A percentile compares a stretch with the other conserved stretches of the same genome.
These are phyloP conservation scores for Sterrhoptilus dennistouni DNA, from an alignment of 2,113 vertebrate genomes.

Conservation along the genomic window DNA sequence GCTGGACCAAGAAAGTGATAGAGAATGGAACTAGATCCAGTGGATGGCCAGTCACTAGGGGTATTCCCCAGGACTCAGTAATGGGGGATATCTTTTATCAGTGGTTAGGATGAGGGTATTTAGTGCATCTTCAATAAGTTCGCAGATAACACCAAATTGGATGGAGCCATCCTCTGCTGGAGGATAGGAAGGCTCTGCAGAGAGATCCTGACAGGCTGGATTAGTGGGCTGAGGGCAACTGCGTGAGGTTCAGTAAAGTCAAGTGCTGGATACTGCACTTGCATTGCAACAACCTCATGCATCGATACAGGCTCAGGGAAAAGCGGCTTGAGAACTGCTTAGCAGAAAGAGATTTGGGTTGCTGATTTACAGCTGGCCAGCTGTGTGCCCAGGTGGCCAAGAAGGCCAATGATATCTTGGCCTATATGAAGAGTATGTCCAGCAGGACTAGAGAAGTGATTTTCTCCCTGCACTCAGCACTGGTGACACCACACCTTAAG, in stretches of 20 bases:
- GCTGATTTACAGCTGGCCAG: neutral
- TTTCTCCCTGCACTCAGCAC: neutral
- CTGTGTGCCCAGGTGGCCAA: neutral
- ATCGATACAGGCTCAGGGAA: neutral
- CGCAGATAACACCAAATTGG: fast-evolving
- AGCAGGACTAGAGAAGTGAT: neutral
- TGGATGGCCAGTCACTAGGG: neutral
- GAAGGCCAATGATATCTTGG: neutral
- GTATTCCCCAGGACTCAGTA: neutral
- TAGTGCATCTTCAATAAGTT: neutral
- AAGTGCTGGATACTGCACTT: neutral
- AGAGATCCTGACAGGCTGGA: neutral
- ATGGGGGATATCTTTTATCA: neutral
- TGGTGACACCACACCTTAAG: neutral
- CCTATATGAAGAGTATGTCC: neutral
- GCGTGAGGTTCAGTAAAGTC: neutral
- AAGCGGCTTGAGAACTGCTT: neutral
- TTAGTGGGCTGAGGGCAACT: neutral
- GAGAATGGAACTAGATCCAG: neutral
- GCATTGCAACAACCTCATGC: neutral
- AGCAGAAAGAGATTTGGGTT: neutral
- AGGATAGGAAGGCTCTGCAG: neutral
- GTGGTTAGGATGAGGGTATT: fast-evolving
- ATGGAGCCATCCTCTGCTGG: neutral
- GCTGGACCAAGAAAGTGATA: neutral